phyloP scores from a whole-genome alignment of 2,113 vertebrate species.

The Tonatia bakeri region DNA sequence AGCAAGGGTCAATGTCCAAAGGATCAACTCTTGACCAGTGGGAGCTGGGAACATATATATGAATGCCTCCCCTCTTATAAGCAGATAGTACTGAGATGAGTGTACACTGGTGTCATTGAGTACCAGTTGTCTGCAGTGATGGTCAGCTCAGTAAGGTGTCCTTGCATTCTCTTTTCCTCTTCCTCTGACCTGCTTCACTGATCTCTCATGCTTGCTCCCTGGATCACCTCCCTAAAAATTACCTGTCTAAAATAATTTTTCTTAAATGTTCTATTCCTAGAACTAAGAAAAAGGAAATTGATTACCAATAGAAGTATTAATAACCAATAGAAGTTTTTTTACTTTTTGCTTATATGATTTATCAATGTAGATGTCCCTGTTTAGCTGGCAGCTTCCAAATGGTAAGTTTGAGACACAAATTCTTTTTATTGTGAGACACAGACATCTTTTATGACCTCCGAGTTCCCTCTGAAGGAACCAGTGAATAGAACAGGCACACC shows the following conservation, averaged over 20 bases:
- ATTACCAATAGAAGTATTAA: not conserved
- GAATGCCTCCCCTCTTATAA: not conserved
- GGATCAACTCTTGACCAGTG: not conserved
- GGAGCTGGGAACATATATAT: not conserved
- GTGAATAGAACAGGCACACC: not conserved
- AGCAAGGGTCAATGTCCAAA: not conserved
- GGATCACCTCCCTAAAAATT: not conserved
- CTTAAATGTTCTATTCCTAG: not conserved
- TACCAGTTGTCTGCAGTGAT: not conserved
- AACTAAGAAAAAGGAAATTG: not conserved
- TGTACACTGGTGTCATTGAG: not conserved
- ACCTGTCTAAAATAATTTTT: not conserved
- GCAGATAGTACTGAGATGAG: not conserved
- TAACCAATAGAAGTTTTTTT: not conserved
- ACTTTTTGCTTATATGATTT: not conserved
- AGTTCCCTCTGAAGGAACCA: too few relatives aligned
- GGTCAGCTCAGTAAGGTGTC: not conserved
- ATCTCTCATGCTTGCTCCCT: not conserved
- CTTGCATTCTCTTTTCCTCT: not conserved
- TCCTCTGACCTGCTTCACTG: not conserved
- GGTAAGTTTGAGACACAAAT: not conserved
- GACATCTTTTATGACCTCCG: not conserved
- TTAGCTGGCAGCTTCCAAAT: not conserved
- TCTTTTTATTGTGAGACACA: not conserved
- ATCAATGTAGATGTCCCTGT: not conserved